Percentiles rank a stretch among this genome's conserved stretches.
phyloP scores from a whole-genome alignment of 2,888 invertebrate genomes.

The Bugula neritina region DNA sequence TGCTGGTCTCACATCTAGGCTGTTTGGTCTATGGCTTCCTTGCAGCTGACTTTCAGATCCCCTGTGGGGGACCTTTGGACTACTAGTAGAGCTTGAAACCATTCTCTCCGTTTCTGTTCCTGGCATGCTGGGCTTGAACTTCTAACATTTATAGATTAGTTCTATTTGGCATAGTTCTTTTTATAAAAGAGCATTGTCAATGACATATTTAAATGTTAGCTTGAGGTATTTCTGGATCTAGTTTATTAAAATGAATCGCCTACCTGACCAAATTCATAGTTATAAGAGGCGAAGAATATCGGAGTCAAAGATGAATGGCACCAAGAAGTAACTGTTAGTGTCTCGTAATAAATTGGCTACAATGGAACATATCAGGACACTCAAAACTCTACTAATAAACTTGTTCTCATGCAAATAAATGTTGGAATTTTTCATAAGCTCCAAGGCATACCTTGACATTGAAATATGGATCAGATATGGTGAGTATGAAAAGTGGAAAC shows the following conservation, averaged over 20 bases:
- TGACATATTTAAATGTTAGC: too few relatives aligned
- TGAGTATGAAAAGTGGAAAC: slow-evolving; percentile 24
- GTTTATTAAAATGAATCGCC: too few relatives aligned
- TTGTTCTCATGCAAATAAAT: too few relatives aligned
- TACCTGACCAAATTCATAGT: background rate
- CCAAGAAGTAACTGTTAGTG: slow-evolving; percentile 7
- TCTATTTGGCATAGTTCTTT: too few relatives aligned
- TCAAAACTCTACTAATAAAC: too few relatives aligned
- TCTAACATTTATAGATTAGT: too few relatives aligned
- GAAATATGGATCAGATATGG: slow-evolving; percentile 14
- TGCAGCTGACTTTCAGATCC: background rate
- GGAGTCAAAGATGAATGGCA: slow-evolving; percentile 22
- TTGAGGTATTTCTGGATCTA: too few relatives aligned
- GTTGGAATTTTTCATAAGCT: too few relatives aligned
- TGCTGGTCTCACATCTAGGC: background rate
- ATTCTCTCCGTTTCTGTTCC: too few relatives aligned
- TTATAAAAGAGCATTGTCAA: too few relatives aligned
- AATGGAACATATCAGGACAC: background rate
- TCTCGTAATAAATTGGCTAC: slow-evolving; percentile 9
- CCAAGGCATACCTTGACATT: slow-evolving; percentile 1
- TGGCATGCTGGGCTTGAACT: too few relatives aligned
- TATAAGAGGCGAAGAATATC: slow-evolving; percentile 19
- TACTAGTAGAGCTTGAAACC: background rate
- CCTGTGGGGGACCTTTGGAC: background rate
- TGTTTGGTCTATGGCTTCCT: slow-evolving; percentile 3